Percentiles rank a stretch among this genome's conserved stretches.
Conservation (phyloP, 2,888 invertebrate genomes). For the Drosophila mimetica region DNA sequence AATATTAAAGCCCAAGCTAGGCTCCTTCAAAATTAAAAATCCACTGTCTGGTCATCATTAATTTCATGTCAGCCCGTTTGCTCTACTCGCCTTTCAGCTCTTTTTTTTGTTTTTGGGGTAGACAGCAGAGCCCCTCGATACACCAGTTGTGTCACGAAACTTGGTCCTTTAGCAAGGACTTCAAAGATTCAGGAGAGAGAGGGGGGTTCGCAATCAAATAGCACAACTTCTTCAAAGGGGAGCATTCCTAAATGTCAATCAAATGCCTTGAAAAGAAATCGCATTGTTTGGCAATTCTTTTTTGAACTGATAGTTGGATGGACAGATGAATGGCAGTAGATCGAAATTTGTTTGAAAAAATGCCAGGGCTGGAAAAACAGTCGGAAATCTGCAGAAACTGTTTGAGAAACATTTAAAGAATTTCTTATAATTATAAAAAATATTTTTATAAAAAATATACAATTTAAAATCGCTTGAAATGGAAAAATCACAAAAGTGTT, state of each 20-base stretch:
- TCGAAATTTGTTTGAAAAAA: slow-evolving; percentile 6
- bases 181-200: too few species aligned
- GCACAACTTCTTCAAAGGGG: slow-evolving; percentile 27
- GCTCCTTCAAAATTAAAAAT: slow-evolving; percentile 56
- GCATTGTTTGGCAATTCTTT: slow-evolving; percentile 25
- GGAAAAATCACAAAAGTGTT: not conserved
- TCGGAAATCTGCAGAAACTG: not conserved
- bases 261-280: slow-evolving; percentile 12
- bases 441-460: not conserved
- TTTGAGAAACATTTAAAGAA: not conserved
- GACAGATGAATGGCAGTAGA: not conserved
- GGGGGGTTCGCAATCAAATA: not conserved
- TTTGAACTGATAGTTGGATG: slow-evolving; percentile 19
- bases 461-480: too few species aligned
- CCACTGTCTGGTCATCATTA: slow-evolving; percentile 68
- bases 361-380: not conserved
- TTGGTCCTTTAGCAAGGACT: slow-evolving; percentile 1
- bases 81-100: not conserved
- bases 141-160: not conserved
- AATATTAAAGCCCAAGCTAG: slow-evolving; percentile 27
- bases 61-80: slow-evolving; percentile 36
- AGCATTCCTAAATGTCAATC: slow-evolving; percentile 40
- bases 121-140: not conserved
- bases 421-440: not conserved
- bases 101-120: not conserved